Percentiles rank a stretch among this genome's conserved stretches.
These are phyloP conservation scores for Dipodomys ordii DNA, from an alignment of 2,113 vertebrate species.

Conservation along the genomic window DNA sequence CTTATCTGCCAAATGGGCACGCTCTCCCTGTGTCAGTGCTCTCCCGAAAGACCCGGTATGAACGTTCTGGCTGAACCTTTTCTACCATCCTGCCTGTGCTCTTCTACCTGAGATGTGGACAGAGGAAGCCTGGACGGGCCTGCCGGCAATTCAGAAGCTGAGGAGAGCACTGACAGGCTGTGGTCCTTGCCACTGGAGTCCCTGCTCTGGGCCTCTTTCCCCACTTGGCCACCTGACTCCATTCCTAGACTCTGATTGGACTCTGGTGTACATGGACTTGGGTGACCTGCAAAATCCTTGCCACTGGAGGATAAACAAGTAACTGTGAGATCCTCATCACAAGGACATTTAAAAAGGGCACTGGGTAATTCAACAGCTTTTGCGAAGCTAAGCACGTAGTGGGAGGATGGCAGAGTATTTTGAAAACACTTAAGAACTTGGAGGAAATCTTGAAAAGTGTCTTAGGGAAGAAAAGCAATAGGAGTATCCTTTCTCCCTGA, in stretches of 20 bases:
- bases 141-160: too few relatives aligned
- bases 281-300: constrained; percentile 73
- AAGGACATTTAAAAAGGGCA: constrained; percentile 78
- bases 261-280: constrained; percentile 65
- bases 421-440: constrained; percentile 55
- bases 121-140: neutral
- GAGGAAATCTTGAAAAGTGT: constrained; percentile 43
- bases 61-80: neutral
- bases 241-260: constrained; percentile 71
- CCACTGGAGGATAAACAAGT: constrained; percentile 77
- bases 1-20: neutral
- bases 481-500: neutral
- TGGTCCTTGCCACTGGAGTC: neutral
- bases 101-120: neutral
- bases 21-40: neutral
- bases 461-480: constrained; percentile 51
- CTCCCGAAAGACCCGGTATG: neutral
- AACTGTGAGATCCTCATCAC: constrained; percentile 55
- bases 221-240: neutral
- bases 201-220: neutral
- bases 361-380: constrained; percentile 79
- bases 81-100: neutral
- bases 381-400: constrained; percentile 59
- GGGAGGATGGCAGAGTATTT: constrained; percentile 43
- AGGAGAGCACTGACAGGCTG: neutral